Conservation (phyloP, 2,888 invertebrate species). For the Galeopsomyia nigrocyanea region DNA sequence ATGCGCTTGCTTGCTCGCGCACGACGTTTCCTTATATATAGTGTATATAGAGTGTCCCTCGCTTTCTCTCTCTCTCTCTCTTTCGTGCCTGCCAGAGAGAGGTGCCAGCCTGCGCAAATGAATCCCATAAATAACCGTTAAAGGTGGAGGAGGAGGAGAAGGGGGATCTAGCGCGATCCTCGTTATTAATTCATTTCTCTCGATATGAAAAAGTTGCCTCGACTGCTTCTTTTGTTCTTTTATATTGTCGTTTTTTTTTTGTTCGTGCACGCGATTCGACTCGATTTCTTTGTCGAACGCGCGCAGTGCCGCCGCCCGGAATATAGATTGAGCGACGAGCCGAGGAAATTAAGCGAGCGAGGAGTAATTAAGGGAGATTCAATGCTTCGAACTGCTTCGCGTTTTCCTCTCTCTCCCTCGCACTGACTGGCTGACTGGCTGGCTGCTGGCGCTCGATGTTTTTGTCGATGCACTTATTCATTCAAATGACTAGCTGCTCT, state of each 20-base stretch:
- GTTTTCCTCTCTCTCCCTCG: too few relatives aligned
- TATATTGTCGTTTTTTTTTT: neutral
- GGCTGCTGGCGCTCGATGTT: too few relatives aligned
- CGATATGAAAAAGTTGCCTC: conserved; percentile 40
- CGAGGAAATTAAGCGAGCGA: conserved; percentile 33
- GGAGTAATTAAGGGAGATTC: conserved; percentile 34
- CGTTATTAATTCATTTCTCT: conserved; percentile 43
- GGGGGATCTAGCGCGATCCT: conserved; percentile 31
- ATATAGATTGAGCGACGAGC: conserved; percentile 25
- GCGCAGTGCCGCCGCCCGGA: neutral
- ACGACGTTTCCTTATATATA: conserved; percentile 10
- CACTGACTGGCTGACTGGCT: conserved; percentile 4
- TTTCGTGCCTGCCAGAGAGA: neutral
- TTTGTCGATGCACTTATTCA: conserved; percentile 22
- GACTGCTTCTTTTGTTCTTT: neutral
- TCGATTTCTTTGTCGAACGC: neutral
- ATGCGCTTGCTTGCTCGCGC: neutral
- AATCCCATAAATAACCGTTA: conserved; percentile 45
- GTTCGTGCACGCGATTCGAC: neutral
- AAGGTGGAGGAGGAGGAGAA: conserved; percentile 7
- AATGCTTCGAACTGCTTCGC: neutral
- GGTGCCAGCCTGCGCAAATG: conserved; percentile 38
- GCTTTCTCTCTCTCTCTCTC: too few relatives aligned
- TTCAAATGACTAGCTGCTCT: conserved; percentile 18
- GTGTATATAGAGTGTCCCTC: too few relatives aligned